Percentiles rank a stretch among this genome's conserved stretches.
Conservation (phyloP, 2,888 invertebrate species). For the Noctua janthe region DNA sequence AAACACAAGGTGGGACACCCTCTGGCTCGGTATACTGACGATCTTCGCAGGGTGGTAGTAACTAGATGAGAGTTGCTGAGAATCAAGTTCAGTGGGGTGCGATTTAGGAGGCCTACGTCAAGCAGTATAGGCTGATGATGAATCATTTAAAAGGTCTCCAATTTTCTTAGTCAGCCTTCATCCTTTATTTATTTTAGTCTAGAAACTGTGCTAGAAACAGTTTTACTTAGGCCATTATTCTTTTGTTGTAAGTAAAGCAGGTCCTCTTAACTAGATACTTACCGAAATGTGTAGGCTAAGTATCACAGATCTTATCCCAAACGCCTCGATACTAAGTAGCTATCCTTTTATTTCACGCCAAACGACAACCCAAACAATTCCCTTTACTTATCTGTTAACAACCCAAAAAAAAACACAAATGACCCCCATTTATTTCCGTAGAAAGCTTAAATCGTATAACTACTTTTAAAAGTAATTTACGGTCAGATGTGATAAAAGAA, state of each 20-base stretch:
- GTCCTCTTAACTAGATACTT: background rate
- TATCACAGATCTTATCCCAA: conserved; percentile 12
- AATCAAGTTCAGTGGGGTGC: too few relatives aligned
- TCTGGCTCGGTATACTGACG: too few relatives aligned
- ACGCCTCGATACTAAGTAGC: background rate
- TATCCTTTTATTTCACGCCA: conserved; percentile 4
- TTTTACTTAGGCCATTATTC: background rate
- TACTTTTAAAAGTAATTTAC: conserved; percentile 66
- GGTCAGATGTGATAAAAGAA: conserved; percentile 69
- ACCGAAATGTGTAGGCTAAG: background rate
- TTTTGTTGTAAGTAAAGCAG: background rate
- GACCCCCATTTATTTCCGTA: conserved; percentile 58
- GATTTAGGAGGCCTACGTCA: too few relatives aligned
- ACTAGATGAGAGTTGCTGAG: too few relatives aligned
- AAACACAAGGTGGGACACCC: too few relatives aligned
- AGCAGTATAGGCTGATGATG: too few relatives aligned
- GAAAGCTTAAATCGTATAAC: conserved; percentile 58
- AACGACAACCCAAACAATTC: conserved; percentile 31
- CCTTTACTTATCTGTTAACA: conserved; percentile 53
- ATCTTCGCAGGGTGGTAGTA: too few relatives aligned
- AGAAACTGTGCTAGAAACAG: background rate
- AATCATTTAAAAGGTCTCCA: background rate
- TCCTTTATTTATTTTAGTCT: background rate
- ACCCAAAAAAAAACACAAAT: conserved; percentile 53
- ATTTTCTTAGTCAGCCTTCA: background rate